Percentiles rank a stretch among this genome's conserved stretches.
Evolutionary conservation across 2,888 invertebrate genomes (phyloP).

Genomic region (Galerucella nymphaeae): DNA sequence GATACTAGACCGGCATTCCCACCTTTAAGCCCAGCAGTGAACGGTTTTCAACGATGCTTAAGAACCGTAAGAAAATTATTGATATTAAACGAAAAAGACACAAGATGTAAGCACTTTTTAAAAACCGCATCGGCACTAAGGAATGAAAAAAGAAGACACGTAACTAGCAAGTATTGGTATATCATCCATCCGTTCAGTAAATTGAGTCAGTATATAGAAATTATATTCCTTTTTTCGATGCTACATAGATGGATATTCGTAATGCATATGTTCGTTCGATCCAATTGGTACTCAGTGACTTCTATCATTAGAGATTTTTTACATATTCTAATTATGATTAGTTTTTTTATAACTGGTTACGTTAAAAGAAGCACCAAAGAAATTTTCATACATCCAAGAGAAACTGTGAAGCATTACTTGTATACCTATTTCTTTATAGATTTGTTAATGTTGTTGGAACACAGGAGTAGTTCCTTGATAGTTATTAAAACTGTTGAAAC

Average conservation of each 20-base stretch:
- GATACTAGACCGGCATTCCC: background rate
- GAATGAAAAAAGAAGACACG: slow-evolving; percentile 33
- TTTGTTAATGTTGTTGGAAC: background rate
- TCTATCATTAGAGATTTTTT: background rate
- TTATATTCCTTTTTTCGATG: slow-evolving; percentile 11
- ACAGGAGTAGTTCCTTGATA: background rate
- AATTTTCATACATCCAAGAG: slow-evolving; percentile 25
- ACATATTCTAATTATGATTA: slow-evolving; percentile 10
- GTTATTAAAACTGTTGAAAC: background rate
- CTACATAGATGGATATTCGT: slow-evolving; percentile 8
- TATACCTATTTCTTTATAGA: slow-evolving; percentile 34
- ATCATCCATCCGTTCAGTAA: slow-evolving; percentile 43
- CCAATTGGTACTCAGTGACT: background rate
- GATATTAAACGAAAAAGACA: slow-evolving; percentile 27
- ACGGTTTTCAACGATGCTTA: background rate
- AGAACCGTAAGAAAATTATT: slow-evolving; percentile 9
- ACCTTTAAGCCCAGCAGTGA: slow-evolving; percentile 12
- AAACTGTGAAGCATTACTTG: slow-evolving; percentile 22
- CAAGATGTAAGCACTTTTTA: slow-evolving; percentile 26
- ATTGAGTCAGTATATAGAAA: slow-evolving; percentile 20
- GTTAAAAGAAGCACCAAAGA: slow-evolving; percentile 10
- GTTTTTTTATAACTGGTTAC: slow-evolving; percentile 33
- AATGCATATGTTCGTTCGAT: background rate
- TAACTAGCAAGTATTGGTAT: slow-evolving; percentile 24
- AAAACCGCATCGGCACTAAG: slow-evolving; percentile 17